Evolutionary conservation across 2,797 vertebrate species (phyloP).

Genomic region (Alosa sapidissima): DNA sequence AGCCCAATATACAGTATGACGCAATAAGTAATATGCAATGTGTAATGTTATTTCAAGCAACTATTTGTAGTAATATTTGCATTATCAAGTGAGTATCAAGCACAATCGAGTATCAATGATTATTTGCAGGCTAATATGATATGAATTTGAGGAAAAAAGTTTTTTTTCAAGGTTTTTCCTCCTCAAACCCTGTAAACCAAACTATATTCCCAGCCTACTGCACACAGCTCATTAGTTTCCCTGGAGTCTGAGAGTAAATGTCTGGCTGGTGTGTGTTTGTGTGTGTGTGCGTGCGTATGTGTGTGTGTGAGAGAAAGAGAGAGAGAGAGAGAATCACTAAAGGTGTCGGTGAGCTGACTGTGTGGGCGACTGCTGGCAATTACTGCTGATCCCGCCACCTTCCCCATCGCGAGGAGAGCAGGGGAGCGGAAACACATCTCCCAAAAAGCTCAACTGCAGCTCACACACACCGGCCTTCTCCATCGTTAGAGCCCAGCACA

Average conservation of each 20-base stretch:
- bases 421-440: constrained; percentile 34
- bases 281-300: background rate
- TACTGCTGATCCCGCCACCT: constrained; percentile 51
- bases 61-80: background rate
- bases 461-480: constrained; percentile 18
- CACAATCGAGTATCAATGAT: too few species aligned
- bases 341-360: constrained; percentile 34
- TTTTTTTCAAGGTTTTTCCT: background rate
- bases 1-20: too few species aligned
- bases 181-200: background rate
- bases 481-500: constrained; percentile 17
- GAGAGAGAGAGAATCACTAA: background rate
- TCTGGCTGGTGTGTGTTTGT: background rate
- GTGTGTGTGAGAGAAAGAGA: constrained; percentile 19
- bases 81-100: too few species aligned
- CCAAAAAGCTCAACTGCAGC: background rate
- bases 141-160: background rate
- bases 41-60: background rate
- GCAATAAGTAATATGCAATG: too few species aligned
- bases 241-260: constrained; percentile 1
- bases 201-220: background rate
- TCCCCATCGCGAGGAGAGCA: constrained; percentile 40
- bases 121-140: too few species aligned
- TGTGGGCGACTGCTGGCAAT: constrained; percentile 57
- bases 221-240: constrained; percentile 11